Conservation (phyloP, 1,140 invertebrate genomes). For the Drosophila trapezifrons region DNA sequence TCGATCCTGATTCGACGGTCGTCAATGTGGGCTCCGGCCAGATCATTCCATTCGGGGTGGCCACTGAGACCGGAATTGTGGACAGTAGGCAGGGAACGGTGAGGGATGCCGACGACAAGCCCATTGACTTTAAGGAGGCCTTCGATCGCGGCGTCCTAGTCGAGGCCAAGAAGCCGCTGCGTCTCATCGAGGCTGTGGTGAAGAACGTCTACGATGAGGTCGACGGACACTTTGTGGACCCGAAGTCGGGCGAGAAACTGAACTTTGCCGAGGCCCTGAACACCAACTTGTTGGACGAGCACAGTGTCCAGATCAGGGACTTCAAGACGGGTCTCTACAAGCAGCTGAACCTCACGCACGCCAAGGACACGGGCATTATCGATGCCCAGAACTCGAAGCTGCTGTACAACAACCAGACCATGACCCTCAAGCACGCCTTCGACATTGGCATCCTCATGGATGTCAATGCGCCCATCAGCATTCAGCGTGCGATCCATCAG, state of each 20-base stretch:
- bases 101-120: conserved; percentile 86
- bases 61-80: conserved; percentile 91
- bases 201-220: conserved; percentile 92
- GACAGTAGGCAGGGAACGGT: conserved; percentile 90
- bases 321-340: conserved; percentile 90
- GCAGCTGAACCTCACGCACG: conserved; percentile 90
- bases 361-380: conserved; percentile 90
- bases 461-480: conserved; percentile 91
- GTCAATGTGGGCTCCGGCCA: conserved; percentile 88
- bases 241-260: conserved; percentile 90
- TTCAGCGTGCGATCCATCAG: conserved; percentile 94
- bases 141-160: conserved; percentile 92
- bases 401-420: conserved; percentile 87
- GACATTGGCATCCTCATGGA: conserved; percentile 92
- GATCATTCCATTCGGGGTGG: conserved; percentile 92
- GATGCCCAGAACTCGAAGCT: conserved; percentile 90
- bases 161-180: conserved; percentile 92
- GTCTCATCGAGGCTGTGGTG: conserved; percentile 92
- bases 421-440: conserved; percentile 92
- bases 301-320: conserved; percentile 93
- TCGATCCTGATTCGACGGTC: conserved; percentile 92
- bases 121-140: conserved; percentile 93
- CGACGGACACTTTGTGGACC: conserved; percentile 91
- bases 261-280: conserved; percentile 90
- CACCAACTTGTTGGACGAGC: conserved; percentile 90